Evolutionary conservation across 1,140 invertebrate genomes (phyloP).

Genomic region (Maconellicoccus hirsutus): DNA sequence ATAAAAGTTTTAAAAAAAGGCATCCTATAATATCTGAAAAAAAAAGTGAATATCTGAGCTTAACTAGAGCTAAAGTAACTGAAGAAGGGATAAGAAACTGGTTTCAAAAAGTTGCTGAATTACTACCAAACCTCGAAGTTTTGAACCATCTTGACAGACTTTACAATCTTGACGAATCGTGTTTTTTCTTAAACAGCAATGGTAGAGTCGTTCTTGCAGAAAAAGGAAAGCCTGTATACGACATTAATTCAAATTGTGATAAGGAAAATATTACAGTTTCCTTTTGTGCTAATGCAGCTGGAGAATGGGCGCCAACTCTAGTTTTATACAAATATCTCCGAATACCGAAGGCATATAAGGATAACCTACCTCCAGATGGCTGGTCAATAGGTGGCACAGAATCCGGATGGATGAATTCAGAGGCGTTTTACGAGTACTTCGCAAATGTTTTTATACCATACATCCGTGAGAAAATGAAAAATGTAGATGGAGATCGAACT

Average conservation of each 20-base stretch:
- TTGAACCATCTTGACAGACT: constrained; percentile 32
- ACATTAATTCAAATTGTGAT: constrained; percentile 26
- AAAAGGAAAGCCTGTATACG: constrained; percentile 34
- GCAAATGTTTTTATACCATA: constrained; percentile 34
- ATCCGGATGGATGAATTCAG: constrained; percentile 35
- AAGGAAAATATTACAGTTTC: neutral
- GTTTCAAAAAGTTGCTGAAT: neutral
- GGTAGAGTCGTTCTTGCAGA: constrained; percentile 32
- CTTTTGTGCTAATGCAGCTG: constrained; percentile 33
- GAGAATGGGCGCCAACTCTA: constrained; percentile 32
- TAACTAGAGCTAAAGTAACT: neutral
- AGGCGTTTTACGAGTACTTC: constrained; percentile 36
- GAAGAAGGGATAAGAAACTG: neutral
- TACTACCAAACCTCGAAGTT: constrained; percentile 29
- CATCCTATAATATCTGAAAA: constrained; percentile 30
- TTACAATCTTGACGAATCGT: constrained; percentile 35
- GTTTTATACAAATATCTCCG: constrained; percentile 33
- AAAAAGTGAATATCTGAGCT: neutral
- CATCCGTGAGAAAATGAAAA: too few relatives aligned
- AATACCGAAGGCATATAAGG: constrained; percentile 30
- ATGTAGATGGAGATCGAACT: too few relatives aligned
- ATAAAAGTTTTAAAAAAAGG: constrained; percentile 29
- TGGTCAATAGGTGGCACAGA: constrained; percentile 34
- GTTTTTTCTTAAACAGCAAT: constrained; percentile 33
- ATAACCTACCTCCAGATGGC: constrained; percentile 27